Conservation (phyloP, 1,140 invertebrate species). For the Caenorhabditis brenneri region DNA sequence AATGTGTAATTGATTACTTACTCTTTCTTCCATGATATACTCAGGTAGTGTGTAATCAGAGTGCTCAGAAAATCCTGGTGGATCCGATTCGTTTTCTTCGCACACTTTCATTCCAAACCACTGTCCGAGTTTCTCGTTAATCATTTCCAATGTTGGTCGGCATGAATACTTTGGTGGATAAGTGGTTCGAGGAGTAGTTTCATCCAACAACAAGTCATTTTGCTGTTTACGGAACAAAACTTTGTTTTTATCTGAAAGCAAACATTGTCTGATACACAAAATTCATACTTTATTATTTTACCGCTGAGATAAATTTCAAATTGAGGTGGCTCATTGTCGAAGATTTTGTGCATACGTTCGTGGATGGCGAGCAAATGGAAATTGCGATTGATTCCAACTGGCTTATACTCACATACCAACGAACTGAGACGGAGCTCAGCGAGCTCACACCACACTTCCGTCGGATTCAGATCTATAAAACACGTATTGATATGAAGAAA, state of each 20-base stretch:
- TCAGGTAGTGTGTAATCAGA: background rate
- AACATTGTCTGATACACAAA: too few species aligned
- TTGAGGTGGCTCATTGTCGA: background rate
- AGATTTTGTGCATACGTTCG: background rate
- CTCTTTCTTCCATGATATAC: too few species aligned
- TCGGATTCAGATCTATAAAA: too few species aligned
- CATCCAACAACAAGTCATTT: background rate
- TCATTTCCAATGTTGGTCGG: background rate
- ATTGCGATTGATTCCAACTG: background rate
- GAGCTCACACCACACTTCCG: background rate
- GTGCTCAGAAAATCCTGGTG: background rate
- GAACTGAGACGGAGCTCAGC: background rate
- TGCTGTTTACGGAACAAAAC: background rate
- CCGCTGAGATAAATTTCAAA: background rate
- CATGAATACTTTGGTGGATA: background rate
- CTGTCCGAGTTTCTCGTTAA: background rate
- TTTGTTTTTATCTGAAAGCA: background rate
- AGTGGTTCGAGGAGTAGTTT: background rate
- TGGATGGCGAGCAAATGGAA: background rate
- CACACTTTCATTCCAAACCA: background rate
- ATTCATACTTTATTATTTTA: too few species aligned
- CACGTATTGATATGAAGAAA: too few species aligned
- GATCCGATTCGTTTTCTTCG: slow-evolving; percentile 3
- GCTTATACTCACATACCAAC: background rate
- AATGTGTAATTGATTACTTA: background rate